These are phyloP conservation scores for Tetramorium parvispinum DNA, from an alignment of 1,140 invertebrate genomes.

Conservation along the genomic window DNA sequence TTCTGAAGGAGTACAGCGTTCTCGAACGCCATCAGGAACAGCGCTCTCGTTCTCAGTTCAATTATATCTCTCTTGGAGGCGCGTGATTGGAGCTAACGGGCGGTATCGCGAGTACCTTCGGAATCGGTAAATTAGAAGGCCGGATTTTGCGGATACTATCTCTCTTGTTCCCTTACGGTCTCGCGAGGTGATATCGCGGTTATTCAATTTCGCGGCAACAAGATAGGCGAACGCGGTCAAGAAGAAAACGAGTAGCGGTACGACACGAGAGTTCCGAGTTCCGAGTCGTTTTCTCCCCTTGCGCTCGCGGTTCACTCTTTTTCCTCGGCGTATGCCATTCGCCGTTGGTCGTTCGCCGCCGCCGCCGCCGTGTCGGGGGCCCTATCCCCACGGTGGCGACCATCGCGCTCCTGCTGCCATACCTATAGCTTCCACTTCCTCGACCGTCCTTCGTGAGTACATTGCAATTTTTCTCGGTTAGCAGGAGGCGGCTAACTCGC, in stretches of 20 bases:
- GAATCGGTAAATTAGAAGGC: constrained; percentile 13
- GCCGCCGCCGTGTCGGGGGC: too few relatives aligned
- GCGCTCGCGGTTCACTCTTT: constrained; percentile 30
- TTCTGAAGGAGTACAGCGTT: neutral
- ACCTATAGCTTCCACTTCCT: constrained; percentile 58
- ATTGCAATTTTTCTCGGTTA: constrained; percentile 71
- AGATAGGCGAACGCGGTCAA: constrained; percentile 62
- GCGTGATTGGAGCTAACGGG: neutral
- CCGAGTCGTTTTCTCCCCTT: constrained; percentile 70
- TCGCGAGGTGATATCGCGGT: constrained; percentile 49
- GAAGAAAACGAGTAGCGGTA: constrained; percentile 75
- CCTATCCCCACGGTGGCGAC: neutral
- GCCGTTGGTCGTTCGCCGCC: too few relatives aligned
- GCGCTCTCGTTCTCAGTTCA: neutral
- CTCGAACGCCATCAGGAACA: neutral
- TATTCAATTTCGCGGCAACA: constrained; percentile 73
- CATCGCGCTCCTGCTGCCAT: constrained; percentile 33
- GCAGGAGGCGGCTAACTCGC: constrained; percentile 28
- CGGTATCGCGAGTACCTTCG: neutral
- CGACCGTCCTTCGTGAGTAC: constrained; percentile 66
- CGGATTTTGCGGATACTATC: neutral
- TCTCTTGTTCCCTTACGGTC: neutral
- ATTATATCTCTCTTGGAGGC: neutral
- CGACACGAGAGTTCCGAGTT: constrained; percentile 57
- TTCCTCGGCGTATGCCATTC: neutral